phyloP scores from a whole-genome alignment of 2,797 vertebrate genomes.

The Carcharodon carcharias region DNA sequence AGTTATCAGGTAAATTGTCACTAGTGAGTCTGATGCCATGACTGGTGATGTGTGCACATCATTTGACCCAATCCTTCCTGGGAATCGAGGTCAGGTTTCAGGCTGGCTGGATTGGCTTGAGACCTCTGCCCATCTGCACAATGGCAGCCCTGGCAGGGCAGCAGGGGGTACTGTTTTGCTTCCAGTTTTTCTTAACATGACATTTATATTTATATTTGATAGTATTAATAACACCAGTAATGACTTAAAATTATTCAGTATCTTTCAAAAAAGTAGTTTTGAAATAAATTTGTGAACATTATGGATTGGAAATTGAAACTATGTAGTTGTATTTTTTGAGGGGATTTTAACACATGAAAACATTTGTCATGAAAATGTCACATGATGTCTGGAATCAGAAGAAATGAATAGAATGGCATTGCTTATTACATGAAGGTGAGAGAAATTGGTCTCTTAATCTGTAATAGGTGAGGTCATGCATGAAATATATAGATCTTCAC shows the following conservation, averaged over 20 bases:
- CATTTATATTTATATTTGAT: background rate
- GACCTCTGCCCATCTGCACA: too few species aligned
- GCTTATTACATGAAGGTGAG: conserved; percentile 5
- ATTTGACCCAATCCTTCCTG: background rate
- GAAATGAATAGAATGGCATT: background rate
- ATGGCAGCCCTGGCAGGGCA: background rate
- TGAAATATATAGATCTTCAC: background rate
- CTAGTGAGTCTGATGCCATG: background rate
- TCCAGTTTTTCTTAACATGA: background rate
- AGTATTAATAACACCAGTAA: background rate
- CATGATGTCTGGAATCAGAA: background rate
- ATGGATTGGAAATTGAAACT: background rate
- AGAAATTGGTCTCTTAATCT: background rate
- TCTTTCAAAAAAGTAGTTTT: background rate
- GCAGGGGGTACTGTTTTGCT: background rate
- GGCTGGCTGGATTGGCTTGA: background rate
- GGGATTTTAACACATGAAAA: background rate
- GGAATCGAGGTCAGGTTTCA: background rate
- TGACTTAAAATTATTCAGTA: background rate
- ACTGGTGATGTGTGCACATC: background rate
- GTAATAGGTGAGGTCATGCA: background rate
- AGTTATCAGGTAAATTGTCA: background rate
- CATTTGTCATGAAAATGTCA: background rate
- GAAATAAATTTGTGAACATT: background rate
- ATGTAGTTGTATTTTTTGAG: background rate